Base-by-base conservation (phyloP, 2,797 vertebrate species). In the Rhabdomys pumilio region DNA sequence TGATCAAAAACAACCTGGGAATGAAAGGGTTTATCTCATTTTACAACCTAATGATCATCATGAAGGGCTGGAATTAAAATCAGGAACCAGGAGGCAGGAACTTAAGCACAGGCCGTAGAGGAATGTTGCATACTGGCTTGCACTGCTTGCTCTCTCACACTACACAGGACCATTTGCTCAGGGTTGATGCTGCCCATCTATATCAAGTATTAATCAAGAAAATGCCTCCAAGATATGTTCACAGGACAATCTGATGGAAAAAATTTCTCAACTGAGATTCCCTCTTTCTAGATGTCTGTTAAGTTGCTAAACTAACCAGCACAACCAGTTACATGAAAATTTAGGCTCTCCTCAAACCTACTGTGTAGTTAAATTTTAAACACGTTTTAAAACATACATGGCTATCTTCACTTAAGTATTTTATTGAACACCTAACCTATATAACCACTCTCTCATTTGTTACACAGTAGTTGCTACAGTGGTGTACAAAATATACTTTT, bases 351-450 rank as follows among this genome's bases (percentile, higher is more conserved):
- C 6, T 63, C 47, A 81, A 83, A 65, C n/a, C n/a, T 38, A 53
- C 44, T 96, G 92, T 91, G 6, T 38, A 80, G 79, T 91, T 63
- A 84, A 76, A 94, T 67, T n/a, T 47, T 57, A 91, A 93, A 94
- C 4, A 72, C 55, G 84, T 85, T 93, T 96, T 76, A 50, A 95
- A 91, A 89, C 93, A 89, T 4, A n/a, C 65, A 67, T n/a, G 73
- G 4, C 13, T 83, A 73, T 12, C 13, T 29, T 75, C 72, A 83
- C 59, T 67, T 85, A 34, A 47, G 47, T 65, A 47, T 85, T 85
- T 85, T 50, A 65, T 1, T 67, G 29, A 69, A n/a, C 0, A 67
- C 29, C 82, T 85, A 67, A 22, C 61, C 44, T 31, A 47, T 14
- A 29, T 85, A 22, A 67, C 29, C 63, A 67, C 44, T 69, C 22